Conservation (phyloP, 1,140 invertebrate genomes). For the Hycleus cichorii region DNA sequence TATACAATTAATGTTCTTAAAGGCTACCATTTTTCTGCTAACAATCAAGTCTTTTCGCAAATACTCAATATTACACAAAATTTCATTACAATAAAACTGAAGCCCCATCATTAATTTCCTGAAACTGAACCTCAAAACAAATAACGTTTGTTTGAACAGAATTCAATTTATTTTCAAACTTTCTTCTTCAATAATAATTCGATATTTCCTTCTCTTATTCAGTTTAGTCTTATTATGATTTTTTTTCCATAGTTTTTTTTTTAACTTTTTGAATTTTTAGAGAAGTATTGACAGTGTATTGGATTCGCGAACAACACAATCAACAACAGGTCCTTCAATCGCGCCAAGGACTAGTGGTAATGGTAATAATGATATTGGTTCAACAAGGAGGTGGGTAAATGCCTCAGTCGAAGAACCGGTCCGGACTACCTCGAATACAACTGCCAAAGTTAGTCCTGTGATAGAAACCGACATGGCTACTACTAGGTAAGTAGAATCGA, state of each 20-base stretch:
- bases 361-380: conserved; percentile 1
- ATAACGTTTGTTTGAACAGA: too few relatives aligned
- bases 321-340: not conserved
- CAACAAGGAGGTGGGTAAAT: conserved; percentile 25
- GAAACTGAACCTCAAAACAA: too few relatives aligned
- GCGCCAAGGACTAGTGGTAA: conserved; percentile 9
- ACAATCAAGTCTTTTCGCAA: too few relatives aligned
- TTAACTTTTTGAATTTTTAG: conserved; percentile 15
- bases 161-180: too few relatives aligned
- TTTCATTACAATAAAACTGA: too few relatives aligned
- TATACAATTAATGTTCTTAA: too few relatives aligned
- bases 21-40: too few relatives aligned
- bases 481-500: conserved; percentile 26
- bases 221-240: too few relatives aligned
- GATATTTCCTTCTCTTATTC: too few relatives aligned
- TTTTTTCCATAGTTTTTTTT: not conserved
- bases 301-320: conserved; percentile 12
- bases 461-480: conserved; percentile 31
- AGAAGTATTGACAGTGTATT: conserved; percentile 32
- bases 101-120: too few relatives aligned
- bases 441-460: conserved; percentile 30
- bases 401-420: conserved; percentile 30
- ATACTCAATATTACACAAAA: too few relatives aligned
- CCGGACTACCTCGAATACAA: conserved; percentile 17
- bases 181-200: too few relatives aligned